phyloP scores from a whole-genome alignment of 2,888 invertebrate species.

The Lamproptera curius region DNA sequence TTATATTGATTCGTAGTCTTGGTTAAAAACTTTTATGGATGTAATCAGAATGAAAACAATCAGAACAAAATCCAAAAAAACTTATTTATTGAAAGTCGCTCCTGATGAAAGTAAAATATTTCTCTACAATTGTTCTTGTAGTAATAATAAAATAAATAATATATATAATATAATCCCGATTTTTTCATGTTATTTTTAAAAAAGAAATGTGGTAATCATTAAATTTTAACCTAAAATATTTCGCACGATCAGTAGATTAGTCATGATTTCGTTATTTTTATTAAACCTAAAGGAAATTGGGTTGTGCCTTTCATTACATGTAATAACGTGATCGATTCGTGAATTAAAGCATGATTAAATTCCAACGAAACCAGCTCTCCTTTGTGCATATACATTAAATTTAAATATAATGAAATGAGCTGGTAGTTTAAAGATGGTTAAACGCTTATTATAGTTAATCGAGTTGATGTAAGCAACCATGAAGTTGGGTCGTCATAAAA shows the following conservation, averaged over 20 bases:
- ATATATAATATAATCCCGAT: too few relatives aligned
- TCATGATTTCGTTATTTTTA: constrained; percentile 20
- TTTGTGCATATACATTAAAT: constrained; percentile 45
- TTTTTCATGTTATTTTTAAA: too few relatives aligned
- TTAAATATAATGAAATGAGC: constrained; percentile 36
- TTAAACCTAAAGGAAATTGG: background rate
- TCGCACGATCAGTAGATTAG: background rate
- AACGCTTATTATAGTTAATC: constrained; percentile 64
- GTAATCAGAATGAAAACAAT: too few relatives aligned
- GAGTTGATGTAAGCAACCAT: constrained; percentile 61
- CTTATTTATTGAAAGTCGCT: too few relatives aligned
- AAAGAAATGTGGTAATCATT: too few relatives aligned
- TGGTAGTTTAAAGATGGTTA: constrained; percentile 42
- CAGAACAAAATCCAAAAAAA: too few relatives aligned
- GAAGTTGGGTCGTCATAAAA: constrained; percentile 55
- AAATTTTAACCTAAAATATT: background rate
- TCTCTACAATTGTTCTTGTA: too few relatives aligned
- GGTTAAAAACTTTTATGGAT: too few relatives aligned
- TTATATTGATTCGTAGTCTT: too few relatives aligned
- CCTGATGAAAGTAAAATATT: too few relatives aligned
- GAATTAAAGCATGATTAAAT: constrained; percentile 18
- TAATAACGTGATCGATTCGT: constrained; percentile 15
- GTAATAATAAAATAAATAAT: too few relatives aligned
- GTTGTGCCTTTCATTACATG: constrained; percentile 6
- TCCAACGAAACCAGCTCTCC: constrained; percentile 5